Base-by-base conservation (phyloP, 2,113 vertebrate genomes). In the Oryzias javanicus region DNA sequence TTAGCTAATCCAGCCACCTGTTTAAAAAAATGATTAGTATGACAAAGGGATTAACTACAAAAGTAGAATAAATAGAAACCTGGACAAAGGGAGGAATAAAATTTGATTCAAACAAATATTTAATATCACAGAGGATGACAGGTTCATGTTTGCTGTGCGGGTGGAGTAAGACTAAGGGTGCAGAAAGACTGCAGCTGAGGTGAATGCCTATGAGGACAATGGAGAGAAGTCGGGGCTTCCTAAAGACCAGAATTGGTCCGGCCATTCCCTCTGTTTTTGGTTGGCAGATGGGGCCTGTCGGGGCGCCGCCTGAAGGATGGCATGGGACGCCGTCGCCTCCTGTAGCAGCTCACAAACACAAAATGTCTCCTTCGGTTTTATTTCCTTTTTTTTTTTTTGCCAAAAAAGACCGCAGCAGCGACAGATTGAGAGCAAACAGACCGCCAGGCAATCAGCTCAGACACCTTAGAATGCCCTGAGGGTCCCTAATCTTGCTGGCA, bases 371-470 rank as follows among this genome's bases (percentile, higher is more conserved):
- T 62, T 42, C 74, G 60, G 65, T 81, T 67, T 72, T 62, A 18
- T 69, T 60, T 68, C 70, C 82, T 76, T 57, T 70, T 80, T 82
- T 12, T 35, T 35, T 35, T 35, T 35, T 13, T 80, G 78, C 74
- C 84, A 74, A 80, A 70, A n/a, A 64, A 67, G 66, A 83, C 66
- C 35, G 60, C 69, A 59, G 62, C 47, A 55, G 72, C 88, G 90
- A 90, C 90, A 90, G 89, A 90, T 89, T 91, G 89, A 85, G 87
- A 87, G 87, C 88, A 90, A 90, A 90, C 87, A 86, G 84, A 72
- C 86, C 81, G 82, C 68, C 84, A 62, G 74, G 82, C 82, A 88
- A 89, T 90, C 83, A 89, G 82, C 84, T 80, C 67, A 81, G 82
- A 86, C 86, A 88, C 87, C 91, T 89, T 84, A 90, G 88, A 80